Conservation (phyloP, 92 coral and sea anemone species). For the Parazoanthus atlanticus region DNA sequence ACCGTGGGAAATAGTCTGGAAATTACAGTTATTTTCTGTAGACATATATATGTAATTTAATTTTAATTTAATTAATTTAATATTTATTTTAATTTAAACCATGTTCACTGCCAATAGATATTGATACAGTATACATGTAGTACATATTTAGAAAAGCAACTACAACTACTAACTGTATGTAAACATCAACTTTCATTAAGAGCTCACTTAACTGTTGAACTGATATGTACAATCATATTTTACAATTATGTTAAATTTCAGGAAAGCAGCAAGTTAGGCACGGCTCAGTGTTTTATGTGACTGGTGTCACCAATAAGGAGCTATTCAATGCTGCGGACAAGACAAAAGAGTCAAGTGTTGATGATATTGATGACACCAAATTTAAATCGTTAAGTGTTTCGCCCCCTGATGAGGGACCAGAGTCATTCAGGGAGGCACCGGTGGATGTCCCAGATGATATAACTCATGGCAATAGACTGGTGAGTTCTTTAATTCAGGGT, state of each 20-base stretch:
- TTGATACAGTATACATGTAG: too few species aligned
- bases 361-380: slow-evolving; percentile 67
- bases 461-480: neutral
- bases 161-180: too few species aligned
- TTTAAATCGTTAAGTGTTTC: slow-evolving; percentile 62
- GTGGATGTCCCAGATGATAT: slow-evolving; percentile 78
- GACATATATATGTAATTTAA: too few species aligned
- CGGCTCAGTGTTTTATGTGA: slow-evolving; percentile 81
- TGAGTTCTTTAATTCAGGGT: neutral
- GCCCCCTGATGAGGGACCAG: slow-evolving; percentile 71
- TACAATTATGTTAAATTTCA: neutral
- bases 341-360: slow-evolving; percentile 80
- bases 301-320: slow-evolving; percentile 87
- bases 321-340: slow-evolving; percentile 83
- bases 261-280: slow-evolving; percentile 48
- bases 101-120: too few species aligned
- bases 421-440: slow-evolving; percentile 76
- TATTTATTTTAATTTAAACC: too few species aligned
- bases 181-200: too few species aligned
- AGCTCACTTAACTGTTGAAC: too few species aligned
- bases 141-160: too few species aligned
- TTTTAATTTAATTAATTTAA: too few species aligned
- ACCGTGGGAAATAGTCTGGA: too few species aligned
- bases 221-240: too few species aligned
- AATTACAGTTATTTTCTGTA: too few species aligned